Percentiles rank a stretch among this genome's conserved stretches.
Evolutionary conservation across 1,140 invertebrate species (phyloP).

Genomic region (Papilio dardanus): DNA sequence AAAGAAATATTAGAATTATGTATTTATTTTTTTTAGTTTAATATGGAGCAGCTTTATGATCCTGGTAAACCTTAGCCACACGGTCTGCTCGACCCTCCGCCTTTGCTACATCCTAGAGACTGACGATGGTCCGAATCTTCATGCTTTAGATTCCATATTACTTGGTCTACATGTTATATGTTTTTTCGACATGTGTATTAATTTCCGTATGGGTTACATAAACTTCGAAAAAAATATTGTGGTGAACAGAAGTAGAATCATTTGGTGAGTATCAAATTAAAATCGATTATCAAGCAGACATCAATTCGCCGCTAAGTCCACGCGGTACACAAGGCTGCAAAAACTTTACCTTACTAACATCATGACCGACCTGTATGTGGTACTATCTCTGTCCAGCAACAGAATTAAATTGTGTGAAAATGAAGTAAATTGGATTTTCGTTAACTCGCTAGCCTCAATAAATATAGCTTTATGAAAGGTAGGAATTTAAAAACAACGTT

Average conservation of each 20-base stretch:
- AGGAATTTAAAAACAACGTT: neutral
- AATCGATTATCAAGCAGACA: neutral
- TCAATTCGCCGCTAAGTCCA: neutral
- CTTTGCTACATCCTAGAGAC: constrained; percentile 42
- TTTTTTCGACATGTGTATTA: constrained; percentile 42
- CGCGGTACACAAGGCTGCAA: no score
- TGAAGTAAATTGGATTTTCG: no score
- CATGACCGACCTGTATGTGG: no score
- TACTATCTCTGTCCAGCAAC: no score
- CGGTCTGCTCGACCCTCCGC: constrained; percentile 40
- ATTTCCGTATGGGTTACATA: constrained; percentile 45
- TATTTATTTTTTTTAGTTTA: constrained; percentile 41
- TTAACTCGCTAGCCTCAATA: no score
- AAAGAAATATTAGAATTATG: neutral
- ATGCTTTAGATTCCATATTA: constrained; percentile 33
- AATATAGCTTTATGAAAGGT: no score
- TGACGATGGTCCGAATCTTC: neutral
- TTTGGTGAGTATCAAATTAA: constrained; percentile 34
- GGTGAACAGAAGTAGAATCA: constrained; percentile 40
- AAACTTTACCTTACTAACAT: no score
- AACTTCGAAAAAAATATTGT: constrained; percentile 30
- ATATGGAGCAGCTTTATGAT: constrained; percentile 46
- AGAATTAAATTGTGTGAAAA: no score
- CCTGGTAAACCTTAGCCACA: constrained; percentile 43
- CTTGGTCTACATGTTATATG: constrained; percentile 40